Conservation (phyloP, 2,113 vertebrate genomes). For the Ictalurus furcatus region DNA sequence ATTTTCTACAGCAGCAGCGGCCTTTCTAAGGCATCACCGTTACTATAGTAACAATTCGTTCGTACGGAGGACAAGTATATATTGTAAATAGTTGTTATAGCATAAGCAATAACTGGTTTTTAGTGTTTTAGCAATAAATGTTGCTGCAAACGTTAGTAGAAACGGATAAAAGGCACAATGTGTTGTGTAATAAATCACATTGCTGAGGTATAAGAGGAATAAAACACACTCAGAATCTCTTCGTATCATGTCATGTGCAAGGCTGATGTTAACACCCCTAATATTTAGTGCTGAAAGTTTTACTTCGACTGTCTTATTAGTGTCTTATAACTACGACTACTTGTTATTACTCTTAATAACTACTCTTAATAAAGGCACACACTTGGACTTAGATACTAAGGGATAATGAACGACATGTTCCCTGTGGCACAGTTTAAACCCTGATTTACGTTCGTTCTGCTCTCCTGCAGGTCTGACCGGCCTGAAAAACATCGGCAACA, state of each 20-base stretch:
- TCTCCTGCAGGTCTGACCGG: slow-evolving; percentile 86
- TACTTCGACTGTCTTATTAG: background rate
- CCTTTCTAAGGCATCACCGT: background rate
- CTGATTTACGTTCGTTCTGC: background rate
- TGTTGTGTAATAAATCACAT: too few relatives aligned
- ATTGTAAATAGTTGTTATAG: too few relatives aligned
- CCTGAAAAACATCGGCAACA: slow-evolving; percentile 98
- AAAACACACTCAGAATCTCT: too few relatives aligned
- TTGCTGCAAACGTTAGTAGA: background rate
- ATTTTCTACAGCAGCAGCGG: background rate
- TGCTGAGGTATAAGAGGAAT: too few relatives aligned
- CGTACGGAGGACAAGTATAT: background rate
- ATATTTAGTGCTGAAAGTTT: background rate
- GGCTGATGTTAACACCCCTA: too few relatives aligned
- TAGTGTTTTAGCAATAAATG: too few relatives aligned
- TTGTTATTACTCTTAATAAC: background rate
- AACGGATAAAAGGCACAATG: too few relatives aligned
- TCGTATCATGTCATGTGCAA: too few relatives aligned
- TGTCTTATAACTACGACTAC: background rate
- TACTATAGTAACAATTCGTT: background rate
- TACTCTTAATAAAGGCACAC: too few relatives aligned
- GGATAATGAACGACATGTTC: background rate
- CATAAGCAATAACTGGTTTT: too few relatives aligned
- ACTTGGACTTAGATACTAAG: background rate
- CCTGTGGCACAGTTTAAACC: background rate